Percentiles rank a stretch among this genome's conserved stretches.
Evolutionary conservation across 2,113 vertebrate species (phyloP).

Genomic region (Corvus moneduloides): DNA sequence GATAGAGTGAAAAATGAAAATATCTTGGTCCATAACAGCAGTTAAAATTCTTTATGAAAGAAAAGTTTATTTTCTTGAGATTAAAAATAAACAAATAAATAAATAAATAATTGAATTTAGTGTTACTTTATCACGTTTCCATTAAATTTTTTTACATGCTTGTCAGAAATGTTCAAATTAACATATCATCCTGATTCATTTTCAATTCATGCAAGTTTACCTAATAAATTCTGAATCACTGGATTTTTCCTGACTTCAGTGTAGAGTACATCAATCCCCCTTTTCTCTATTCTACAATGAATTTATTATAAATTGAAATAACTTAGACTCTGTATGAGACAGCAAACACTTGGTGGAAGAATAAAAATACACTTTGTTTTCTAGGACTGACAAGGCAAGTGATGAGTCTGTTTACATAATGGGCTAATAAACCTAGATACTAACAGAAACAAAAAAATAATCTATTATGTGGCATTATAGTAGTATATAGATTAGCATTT

Average conservation of each 20-base stretch:
- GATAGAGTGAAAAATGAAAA: not conserved
- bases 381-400: not conserved
- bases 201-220: not conserved
- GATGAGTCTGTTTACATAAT: not conserved
- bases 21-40: not conserved
- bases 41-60: not conserved
- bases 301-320: not conserved
- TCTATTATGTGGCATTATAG: not conserved
- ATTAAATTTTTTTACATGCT: not conserved
- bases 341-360: not conserved
- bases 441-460: not conserved
- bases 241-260: not conserved
- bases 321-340: not conserved
- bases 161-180: not conserved
- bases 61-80: not conserved
- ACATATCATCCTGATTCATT: not conserved
- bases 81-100: not conserved
- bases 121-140: not conserved
- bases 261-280: fast-evolving
- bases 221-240: not conserved
- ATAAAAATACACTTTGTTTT: not conserved
- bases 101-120: not conserved
- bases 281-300: not conserved
- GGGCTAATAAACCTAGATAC: not conserved
- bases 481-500: not conserved